Base-by-base conservation (phyloP, 2,113 vertebrate species). In the Nothobranchius furzeri region DNA sequence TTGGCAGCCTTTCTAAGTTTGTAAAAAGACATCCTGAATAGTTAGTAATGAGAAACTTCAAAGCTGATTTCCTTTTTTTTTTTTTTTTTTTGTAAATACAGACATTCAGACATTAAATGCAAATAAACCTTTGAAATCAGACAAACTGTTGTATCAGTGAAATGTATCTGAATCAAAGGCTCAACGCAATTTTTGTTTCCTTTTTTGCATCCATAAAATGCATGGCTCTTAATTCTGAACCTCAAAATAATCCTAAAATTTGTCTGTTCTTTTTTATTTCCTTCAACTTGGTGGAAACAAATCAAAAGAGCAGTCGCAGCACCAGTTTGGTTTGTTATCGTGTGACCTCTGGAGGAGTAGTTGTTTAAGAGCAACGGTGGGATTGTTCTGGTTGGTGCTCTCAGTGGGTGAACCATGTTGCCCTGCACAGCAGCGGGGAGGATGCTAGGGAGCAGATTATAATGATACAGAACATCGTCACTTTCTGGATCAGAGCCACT, bases 381-480 rank as follows among this genome's bases (percentile, higher is more conserved):
- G 75, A 64, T 71, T 75, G 85, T 79, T 88, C 66, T 71, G 81
- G 68, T 68, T 69, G 87, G 70, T 83, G 81, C 79, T 87, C 87
- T 85, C 88, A 73, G 85, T 82, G 68, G 87, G 87, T 75, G 82
- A 86, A 88, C 83, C 91, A 91, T 90, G 90, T 88, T 89, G 91
- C 88, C 91, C 91, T 76, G 86, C 83, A 68, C 85, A 78, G 82
- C 85, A 66, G 87, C 89, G 75, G 86, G 83, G 81, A 87, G 87
- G 84, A 86, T 58, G 79, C 87, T 81, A 84, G 67, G 59, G 90
- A 84, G 89, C 76, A 91, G 91, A 91, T 92, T 92, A 92, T 90
- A 86, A 91, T 90, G 88, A 92, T 88, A 82, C 85, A 85, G 79
- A 89, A 75, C 78, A 73, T 85, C 85, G 87, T 85, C 89, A 84